Base-by-base conservation (phyloP, 2,888 invertebrate species). In the Iselma pallidipennis region DNA sequence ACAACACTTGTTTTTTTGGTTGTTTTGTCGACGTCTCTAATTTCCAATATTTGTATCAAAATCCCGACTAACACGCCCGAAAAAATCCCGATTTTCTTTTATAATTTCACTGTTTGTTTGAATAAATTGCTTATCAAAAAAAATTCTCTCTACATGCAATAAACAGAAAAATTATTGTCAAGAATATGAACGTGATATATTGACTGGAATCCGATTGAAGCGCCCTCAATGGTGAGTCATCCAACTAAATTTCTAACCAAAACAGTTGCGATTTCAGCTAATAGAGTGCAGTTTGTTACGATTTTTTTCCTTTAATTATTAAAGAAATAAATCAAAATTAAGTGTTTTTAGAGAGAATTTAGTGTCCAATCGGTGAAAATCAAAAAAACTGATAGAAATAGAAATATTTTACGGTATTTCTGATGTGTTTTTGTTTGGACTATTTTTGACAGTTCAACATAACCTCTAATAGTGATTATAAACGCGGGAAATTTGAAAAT, bases 81-180 rank as follows among this genome's bases (percentile, higher is more conserved):
- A n/a, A n/a, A n/a, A n/a, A n/a, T n/a, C n/a, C n/a, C n/a, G n/a
- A n/a, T n/a, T n/a, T n/a, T n/a, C n/a, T n/a, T n/a, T n/a, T n/a
- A n/a, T n/a, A n/a, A n/a, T n/a, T n/a, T n/a, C n/a, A n/a, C n/a
- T n/a, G n/a, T n/a, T n/a, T n/a, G n/a, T n/a, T n/a, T n/a, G n/a
- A n/a, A n/a, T n/a, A n/a, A n/a, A n/a, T n/a, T n/a, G n/a, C n/a
- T n/a, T n/a, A n/a, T n/a, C n/a, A n/a, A n/a, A n/a, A n/a, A n/a
- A n/a, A n/a, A n/a, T n/a, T n/a, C n/a, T n/a, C n/a, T n/a, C n/a
- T n/a, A n/a, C n/a, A 72, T 70, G 21, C 19, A 71, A 77, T 76
- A 80, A 78, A 79, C 78, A 78, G n/a, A n/a, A 74, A 71, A 45
- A 77, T 78, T 78, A 78, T 78, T 78, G 78, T 78, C 77, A 76